phyloP scores from a whole-genome alignment of 92 coral and sea anemone species.

The Umimayanthus chanpuru region DNA sequence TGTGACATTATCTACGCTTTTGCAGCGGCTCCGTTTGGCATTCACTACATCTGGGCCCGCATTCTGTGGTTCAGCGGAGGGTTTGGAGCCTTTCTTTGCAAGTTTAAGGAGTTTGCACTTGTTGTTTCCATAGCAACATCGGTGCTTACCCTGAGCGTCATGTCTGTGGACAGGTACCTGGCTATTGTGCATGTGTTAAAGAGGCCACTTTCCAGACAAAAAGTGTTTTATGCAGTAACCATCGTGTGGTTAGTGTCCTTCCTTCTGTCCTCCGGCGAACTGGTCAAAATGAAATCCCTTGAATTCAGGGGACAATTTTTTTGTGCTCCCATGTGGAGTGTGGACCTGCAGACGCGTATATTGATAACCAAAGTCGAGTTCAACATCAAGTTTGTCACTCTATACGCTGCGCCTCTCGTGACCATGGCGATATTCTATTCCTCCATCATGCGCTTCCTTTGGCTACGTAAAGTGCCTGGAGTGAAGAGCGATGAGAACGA shows the following conservation, averaged over 20 bases:
- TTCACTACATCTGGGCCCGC: slow-evolving; percentile 22
- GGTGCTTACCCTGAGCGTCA: slow-evolving; percentile 30
- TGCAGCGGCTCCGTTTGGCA: slow-evolving; percentile 31
- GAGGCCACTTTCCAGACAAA: slow-evolving; percentile 36
- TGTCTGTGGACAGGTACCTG: slow-evolving; percentile 40
- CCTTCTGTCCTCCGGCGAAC: slow-evolving; percentile 27
- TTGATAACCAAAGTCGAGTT: slow-evolving; percentile 17
- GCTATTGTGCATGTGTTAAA: slow-evolving; percentile 32
- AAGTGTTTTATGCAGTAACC: slow-evolving; percentile 15
- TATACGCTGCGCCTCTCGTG: slow-evolving; percentile 26
- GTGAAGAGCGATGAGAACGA: slow-evolving; percentile 46
- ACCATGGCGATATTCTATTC: slow-evolving; percentile 32
- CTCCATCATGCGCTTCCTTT: slow-evolving; percentile 32
- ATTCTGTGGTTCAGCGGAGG: slow-evolving; percentile 40
- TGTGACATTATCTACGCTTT: slow-evolving; percentile 42
- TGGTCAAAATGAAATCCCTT: slow-evolving; percentile 26
- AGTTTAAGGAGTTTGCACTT: slow-evolving; percentile 40
- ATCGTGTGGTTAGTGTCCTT: slow-evolving; percentile 21
- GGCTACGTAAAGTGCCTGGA: slow-evolving; percentile 41
- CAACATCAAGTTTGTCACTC: slow-evolving; percentile 26
- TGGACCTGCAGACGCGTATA: background rate
- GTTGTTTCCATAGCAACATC: slow-evolving; percentile 38
- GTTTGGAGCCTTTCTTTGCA: slow-evolving; percentile 36
- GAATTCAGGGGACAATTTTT: background rate
- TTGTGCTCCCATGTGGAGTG: slow-evolving; percentile 18